Conservation (phyloP, 2,113 vertebrate species). For the Oncorhynchus masou region DNA sequence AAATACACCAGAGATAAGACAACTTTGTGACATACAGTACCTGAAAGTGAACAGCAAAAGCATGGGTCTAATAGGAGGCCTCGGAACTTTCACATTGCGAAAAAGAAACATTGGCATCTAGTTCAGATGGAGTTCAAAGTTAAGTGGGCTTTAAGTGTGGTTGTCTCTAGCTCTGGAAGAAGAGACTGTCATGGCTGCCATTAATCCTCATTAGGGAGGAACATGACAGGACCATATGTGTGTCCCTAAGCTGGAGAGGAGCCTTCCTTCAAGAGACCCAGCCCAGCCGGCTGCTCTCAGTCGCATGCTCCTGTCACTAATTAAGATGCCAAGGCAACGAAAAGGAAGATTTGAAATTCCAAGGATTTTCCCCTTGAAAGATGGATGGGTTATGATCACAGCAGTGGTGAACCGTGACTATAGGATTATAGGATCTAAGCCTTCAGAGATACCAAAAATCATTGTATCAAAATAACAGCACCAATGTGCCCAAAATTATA, state of each 20-base stretch:
- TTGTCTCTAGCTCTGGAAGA: constrained; percentile 29
- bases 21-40: constrained; percentile 8
- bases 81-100: background rate
- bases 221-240: constrained; percentile 64
- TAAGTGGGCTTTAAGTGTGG: constrained; percentile 31
- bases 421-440: too few species aligned
- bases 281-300: constrained; percentile 28
- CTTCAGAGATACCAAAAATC: too few species aligned
- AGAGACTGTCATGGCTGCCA: constrained; percentile 45
- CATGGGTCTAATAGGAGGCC: background rate
- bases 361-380: constrained; percentile 38
- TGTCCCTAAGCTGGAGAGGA: constrained; percentile 37
- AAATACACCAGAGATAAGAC: constrained; percentile 14
- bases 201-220: constrained; percentile 68
- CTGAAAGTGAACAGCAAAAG: background rate
- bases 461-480: too few species aligned
- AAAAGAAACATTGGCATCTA: constrained; percentile 1
- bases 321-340: constrained; percentile 30
- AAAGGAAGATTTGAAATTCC: constrained; percentile 46
- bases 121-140: constrained; percentile 15
- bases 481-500: too few species aligned
- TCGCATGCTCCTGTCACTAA: constrained; percentile 37
- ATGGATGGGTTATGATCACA: constrained; percentile 44
- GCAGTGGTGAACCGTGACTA: background rate
- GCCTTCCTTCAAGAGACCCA: constrained; percentile 14